These are phyloP conservation scores for Glareola pratincola DNA, from an alignment of 2,113 vertebrate genomes.

Conservation along the genomic window DNA sequence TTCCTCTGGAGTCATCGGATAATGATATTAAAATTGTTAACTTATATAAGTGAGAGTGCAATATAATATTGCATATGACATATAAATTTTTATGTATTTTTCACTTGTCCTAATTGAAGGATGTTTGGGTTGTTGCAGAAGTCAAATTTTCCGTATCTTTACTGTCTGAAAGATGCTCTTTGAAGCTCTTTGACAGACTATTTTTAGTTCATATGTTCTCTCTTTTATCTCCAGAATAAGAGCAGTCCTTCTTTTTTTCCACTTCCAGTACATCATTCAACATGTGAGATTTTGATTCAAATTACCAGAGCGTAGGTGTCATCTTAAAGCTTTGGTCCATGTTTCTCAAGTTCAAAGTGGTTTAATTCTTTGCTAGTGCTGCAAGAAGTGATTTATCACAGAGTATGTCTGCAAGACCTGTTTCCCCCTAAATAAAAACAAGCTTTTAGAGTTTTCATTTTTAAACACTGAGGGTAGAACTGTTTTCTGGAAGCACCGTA, in stretches of 20 bases:
- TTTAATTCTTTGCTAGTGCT: neutral
- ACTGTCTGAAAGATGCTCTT: neutral
- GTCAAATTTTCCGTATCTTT: neutral
- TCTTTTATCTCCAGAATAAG: neutral
- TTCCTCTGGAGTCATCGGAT: neutral
- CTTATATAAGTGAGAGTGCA: neutral
- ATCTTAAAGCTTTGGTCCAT: neutral
- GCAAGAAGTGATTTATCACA: neutral
- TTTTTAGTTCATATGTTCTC: neutral
- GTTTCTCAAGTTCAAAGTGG: neutral
- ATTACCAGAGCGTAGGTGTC: neutral
- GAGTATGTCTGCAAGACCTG: rapidly evolving
- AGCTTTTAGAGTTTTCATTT: neutral
- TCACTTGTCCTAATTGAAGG: neutral
- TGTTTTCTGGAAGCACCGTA: neutral
- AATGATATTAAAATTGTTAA: neutral
- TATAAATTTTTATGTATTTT: neutral
- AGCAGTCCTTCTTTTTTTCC: neutral
- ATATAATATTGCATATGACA: neutral
- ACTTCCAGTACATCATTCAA: neutral
- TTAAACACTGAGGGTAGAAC: neutral
- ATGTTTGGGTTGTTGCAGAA: neutral
- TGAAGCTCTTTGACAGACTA: neutral
- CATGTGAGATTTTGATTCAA: neutral
- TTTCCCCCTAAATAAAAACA: neutral